A percentile compares a stretch with the other conserved stretches of the same genome.
Evolutionary conservation across 2,888 invertebrate genomes (phyloP).

Genomic region (Anoncus sp.): DNA sequence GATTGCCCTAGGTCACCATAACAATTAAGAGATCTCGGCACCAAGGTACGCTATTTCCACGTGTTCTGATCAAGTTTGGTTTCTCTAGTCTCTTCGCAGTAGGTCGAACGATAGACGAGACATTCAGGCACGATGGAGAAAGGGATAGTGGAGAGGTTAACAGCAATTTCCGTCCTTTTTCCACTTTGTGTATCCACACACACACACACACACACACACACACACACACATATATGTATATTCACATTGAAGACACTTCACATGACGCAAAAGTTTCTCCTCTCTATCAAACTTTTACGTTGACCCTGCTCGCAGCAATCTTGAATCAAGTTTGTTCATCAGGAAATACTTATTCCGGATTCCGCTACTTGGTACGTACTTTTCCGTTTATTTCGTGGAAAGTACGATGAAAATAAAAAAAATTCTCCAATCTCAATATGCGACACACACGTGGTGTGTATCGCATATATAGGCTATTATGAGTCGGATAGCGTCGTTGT

Average conservation of each 20-base stretch:
- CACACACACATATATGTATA: background rate
- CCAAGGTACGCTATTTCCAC: slow-evolving; percentile 1
- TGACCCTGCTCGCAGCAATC: slow-evolving; percentile 26
- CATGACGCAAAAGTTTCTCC: slow-evolving; percentile 49
- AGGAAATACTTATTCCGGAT: slow-evolving; percentile 5
- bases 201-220: background rate
- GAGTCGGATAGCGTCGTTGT: slow-evolving; percentile 23
- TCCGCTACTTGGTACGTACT: background rate
- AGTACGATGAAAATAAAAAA: background rate
- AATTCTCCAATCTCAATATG: background rate
- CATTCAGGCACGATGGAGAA: slow-evolving; percentile 8
- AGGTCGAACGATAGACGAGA: slow-evolving; percentile 20
- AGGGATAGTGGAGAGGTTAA: slow-evolving; percentile 12
- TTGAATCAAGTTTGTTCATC: background rate
- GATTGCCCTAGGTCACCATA: slow-evolving; percentile 43
- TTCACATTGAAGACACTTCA: slow-evolving; percentile 25
- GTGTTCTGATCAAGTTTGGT: slow-evolving; percentile 16
- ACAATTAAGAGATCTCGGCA: slow-evolving; percentile 22
- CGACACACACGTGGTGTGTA: background rate
- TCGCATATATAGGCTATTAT: background rate
- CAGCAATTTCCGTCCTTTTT: slow-evolving; percentile 33
- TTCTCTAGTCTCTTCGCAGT: slow-evolving; percentile 29
- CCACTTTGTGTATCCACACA: slow-evolving; percentile 12
- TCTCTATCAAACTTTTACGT: slow-evolving; percentile 36
- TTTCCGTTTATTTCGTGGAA: background rate